These are phyloP conservation scores for Petrophora chlorosata DNA, from an alignment of 2,888 invertebrate genomes.

Conservation along the genomic window DNA sequence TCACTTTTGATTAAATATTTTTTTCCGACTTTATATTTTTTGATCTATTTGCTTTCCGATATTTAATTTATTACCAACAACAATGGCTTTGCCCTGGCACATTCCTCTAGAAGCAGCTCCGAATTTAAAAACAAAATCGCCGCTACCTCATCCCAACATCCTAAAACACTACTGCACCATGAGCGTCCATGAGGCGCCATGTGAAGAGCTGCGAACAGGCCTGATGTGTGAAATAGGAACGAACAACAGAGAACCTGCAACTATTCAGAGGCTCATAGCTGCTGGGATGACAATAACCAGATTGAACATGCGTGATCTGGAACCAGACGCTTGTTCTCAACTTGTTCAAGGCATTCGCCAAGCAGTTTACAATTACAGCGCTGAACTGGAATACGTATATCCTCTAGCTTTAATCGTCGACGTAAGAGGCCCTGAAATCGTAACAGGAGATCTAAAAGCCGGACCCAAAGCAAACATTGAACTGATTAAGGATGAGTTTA, in stretches of 20 bases:
- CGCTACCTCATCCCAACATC: constrained; percentile 50
- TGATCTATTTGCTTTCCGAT: background rate
- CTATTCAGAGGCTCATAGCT: constrained; percentile 72
- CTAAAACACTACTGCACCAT: constrained; percentile 68
- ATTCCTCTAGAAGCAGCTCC: constrained; percentile 66
- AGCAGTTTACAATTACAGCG: constrained; percentile 76
- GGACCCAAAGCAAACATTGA: constrained; percentile 65
- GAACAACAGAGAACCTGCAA: constrained; percentile 63
- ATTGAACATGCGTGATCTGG: constrained; percentile 70
- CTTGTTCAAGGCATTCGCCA: constrained; percentile 74
- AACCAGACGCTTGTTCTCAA: constrained; percentile 70
- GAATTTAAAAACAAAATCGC: constrained; percentile 41
- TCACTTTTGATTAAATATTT: no score
- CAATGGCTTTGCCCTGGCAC: constrained; percentile 75
- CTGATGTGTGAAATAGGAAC: constrained; percentile 75
- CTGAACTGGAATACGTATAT: constrained; percentile 74
- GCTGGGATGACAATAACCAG: constrained; percentile 77
- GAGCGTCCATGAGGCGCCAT: constrained; percentile 63
- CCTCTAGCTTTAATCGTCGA: constrained; percentile 76
- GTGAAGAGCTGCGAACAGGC: constrained; percentile 72
- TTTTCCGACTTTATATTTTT: background rate
- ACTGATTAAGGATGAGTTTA: constrained; percentile 59
- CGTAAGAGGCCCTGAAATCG: constrained; percentile 68
- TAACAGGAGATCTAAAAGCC: constrained; percentile 71
- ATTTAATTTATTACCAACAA: background rate